Evolutionary conservation across 2,888 invertebrate species (phyloP), one percentile per base, ranked within the genome.

Genomic region (Harmothoe impar): DNA sequence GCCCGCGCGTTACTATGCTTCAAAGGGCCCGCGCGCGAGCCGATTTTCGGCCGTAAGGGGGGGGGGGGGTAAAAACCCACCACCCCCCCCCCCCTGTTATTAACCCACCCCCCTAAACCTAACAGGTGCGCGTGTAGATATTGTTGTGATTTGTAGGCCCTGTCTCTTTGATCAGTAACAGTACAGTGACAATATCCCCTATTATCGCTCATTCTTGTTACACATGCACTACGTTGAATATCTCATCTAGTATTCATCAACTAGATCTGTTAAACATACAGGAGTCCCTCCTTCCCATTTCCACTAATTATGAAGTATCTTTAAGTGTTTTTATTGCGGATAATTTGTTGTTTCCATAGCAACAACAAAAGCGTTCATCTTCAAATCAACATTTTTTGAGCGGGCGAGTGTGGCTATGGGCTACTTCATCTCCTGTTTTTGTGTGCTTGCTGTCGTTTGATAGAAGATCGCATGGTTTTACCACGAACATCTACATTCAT

Each of bases 331-430:
- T 15, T 7, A 15, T 1, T 62, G n/a, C 20, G 3, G 20, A n/a
- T n/a, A 62, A 62, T n/a, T 20, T 3, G n/a, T 15, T 62, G 62
- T 62, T 62, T 62, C 62, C 62, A 62, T 62, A 62, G 62, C 62
- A 62, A 62, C 62, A n/a, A 62, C n/a, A 62, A 62, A 52, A 43
- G 43, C 62, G n/a, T 62, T 62, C 62, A 62, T 62, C 62, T 62
- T 62, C 23, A 62, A 52, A 52, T 15, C 17, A 15, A 52, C 54
- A 52, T 52, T 62, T 62, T 62, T 62, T n/a, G 3, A 43, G 43
- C 43, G 43, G 43, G 43, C 20, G 62, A 3, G 12, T n/a, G n/a
- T n/a, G n/a, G 62, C 20, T 20, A 62, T 15, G n/a, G n/a, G 62
- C 20, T n/a, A 62, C n/a, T 62, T 62, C 62, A 62, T 5, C 12